phyloP scores from a whole-genome alignment of 1,140 invertebrate genomes.

The Prorops nasuta region DNA sequence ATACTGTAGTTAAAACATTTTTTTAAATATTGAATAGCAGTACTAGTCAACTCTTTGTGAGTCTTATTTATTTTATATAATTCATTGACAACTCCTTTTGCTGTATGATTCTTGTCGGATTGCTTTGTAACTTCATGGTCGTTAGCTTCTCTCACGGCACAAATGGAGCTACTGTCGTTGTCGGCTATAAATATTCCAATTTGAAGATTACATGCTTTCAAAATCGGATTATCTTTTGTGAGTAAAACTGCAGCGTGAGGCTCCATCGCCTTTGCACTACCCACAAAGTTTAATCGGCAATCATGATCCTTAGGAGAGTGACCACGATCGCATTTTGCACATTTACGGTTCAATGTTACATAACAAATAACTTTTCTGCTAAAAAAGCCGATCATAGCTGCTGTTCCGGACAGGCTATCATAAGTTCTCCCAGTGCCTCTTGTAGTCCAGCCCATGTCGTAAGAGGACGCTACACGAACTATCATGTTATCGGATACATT shows the following conservation, averaged over 20 bases:
- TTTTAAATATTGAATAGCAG: conserved; percentile 10
- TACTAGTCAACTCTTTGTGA: conserved; percentile 2
- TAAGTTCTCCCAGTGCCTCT: not conserved
- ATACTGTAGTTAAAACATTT: conserved; percentile 16
- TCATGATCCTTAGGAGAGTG: not conserved
- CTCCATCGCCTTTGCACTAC: conserved; percentile 1
- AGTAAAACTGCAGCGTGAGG: not conserved
- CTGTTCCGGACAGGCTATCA: conserved; percentile 1
- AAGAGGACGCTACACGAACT: not conserved
- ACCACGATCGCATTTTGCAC: not conserved
- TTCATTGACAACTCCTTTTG: conserved; percentile 1
- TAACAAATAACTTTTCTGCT: not conserved
- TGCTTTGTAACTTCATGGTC: conserved; percentile 4
- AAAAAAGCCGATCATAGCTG: not conserved
- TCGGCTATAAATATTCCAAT: conserved; percentile 8
- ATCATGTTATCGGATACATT: not conserved
- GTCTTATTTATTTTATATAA: conserved; percentile 5
- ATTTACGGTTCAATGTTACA: conserved; percentile 5
- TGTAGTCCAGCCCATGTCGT: conserved; percentile 6
- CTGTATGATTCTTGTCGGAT: conserved; percentile 13
- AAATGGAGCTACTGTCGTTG: conserved; percentile 5
- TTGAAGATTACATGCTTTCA: conserved; percentile 2
- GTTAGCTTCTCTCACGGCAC: not conserved
- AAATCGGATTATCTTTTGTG: not conserved
- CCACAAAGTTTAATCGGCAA: conserved; percentile 3